A percentile compares a stretch with the other conserved stretches of the same genome.
These are phyloP conservation scores for Nansenia antarctica DNA, from an alignment of 2,113 vertebrate genomes.

Conservation along the genomic window DNA sequence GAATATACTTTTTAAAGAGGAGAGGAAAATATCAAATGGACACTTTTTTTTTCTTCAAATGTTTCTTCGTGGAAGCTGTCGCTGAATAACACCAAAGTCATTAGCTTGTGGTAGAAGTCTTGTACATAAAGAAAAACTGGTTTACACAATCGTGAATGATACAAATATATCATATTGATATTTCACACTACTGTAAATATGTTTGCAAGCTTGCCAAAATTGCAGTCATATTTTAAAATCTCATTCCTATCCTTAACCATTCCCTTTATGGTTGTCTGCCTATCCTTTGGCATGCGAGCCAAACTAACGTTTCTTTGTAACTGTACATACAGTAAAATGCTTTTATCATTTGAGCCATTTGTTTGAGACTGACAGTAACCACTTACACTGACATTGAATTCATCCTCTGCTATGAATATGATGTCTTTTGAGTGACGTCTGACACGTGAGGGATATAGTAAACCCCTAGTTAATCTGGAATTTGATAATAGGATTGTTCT, in stretches of 20 bases:
- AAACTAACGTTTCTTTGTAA: slow-evolving; percentile 44
- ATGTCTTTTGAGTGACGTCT: too few relatives aligned
- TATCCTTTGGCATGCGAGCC: slow-evolving; percentile 58
- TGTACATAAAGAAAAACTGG: slow-evolving; percentile 54
- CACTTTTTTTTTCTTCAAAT: slow-evolving; percentile 10
- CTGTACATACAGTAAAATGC: slow-evolving; percentile 15
- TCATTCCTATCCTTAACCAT: neutral
- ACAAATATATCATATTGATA: slow-evolving; percentile 84
- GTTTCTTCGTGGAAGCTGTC: slow-evolving; percentile 50
- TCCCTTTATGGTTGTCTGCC: slow-evolving; percentile 8
- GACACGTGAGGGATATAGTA: too few relatives aligned
- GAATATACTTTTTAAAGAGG: slow-evolving; percentile 44
- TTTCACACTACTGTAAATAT: slow-evolving; percentile 71
- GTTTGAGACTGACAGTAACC: neutral
- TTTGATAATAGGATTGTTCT: slow-evolving; percentile 4
- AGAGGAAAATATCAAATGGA: slow-evolving; percentile 17
- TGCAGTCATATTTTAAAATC: slow-evolving; percentile 53
- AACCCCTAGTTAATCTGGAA: neutral
- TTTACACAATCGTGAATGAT: slow-evolving; percentile 73
- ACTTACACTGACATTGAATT: too few relatives aligned
- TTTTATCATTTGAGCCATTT: slow-evolving; percentile 21
- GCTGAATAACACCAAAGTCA: slow-evolving; percentile 75
- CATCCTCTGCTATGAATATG: too few relatives aligned
- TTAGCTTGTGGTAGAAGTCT: slow-evolving; percentile 67
- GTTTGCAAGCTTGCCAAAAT: slow-evolving; percentile 60